phyloP scores from a whole-genome alignment of 2,888 invertebrate genomes.

The Hypercompe scribonia region DNA sequence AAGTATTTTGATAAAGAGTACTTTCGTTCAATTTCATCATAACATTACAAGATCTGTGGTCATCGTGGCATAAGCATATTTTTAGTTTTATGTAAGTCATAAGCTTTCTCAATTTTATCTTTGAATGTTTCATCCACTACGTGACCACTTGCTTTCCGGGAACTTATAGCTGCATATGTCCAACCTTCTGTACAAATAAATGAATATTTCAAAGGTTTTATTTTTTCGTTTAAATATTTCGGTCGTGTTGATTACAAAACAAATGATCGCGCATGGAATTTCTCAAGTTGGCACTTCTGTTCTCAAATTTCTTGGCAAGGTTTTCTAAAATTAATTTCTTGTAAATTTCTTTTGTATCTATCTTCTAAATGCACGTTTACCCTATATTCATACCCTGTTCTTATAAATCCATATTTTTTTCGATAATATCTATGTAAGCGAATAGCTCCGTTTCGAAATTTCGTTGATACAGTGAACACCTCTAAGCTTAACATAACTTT shows the following conservation, averaged over 20 bases:
- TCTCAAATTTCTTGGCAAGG: not conserved
- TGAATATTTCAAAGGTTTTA: conserved; percentile 14
- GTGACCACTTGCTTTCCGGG: conserved; percentile 37
- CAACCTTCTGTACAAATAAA: conserved; percentile 53
- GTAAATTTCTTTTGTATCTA: conserved; percentile 61
- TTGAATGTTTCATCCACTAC: conserved; percentile 48
- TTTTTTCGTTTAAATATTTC: conserved; percentile 9
- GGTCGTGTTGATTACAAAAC: conserved; percentile 2
- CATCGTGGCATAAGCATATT: conserved; percentile 69
- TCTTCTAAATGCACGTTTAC: conserved; percentile 59
- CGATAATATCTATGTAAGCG: conserved; percentile 61
- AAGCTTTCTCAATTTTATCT: conserved; percentile 41
- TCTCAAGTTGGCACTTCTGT: not conserved
- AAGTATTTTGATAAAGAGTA: too few species aligned
- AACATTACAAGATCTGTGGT: conserved; percentile 71
- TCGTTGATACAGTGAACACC: conserved; percentile 41
- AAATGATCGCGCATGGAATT: conserved; percentile 11
- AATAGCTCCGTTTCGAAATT: conserved; percentile 59
- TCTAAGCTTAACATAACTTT: conserved; percentile 53
- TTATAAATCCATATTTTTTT: conserved; percentile 61
- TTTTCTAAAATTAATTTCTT: conserved; percentile 4
- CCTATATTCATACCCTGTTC: too few species aligned
- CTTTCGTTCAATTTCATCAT: conserved; percentile 65
- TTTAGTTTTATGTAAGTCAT: conserved; percentile 41
- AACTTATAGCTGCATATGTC: conserved; percentile 41